Evolutionary conservation across 2,113 vertebrate genomes (phyloP), one percentile per base, ranked within the genome.

Genomic region (Phyllostomus hastatus): DNA sequence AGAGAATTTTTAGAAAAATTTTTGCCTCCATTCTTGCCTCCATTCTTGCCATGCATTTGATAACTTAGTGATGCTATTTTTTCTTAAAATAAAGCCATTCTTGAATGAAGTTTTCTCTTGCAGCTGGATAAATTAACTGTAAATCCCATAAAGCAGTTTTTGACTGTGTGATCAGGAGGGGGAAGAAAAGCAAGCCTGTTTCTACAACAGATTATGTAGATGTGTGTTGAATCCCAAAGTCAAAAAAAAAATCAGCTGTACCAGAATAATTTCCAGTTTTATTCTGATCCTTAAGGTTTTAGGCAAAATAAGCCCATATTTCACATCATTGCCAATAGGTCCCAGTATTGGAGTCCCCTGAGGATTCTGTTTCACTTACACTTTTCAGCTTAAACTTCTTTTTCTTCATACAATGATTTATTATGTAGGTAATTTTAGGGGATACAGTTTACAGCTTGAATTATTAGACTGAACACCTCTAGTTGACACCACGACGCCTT

Each of bases 381-480:
- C 95, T 98, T 97, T 95, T 95, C 97, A 98, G 93, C 89, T 92
- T 92, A 95, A 97, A 97, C 92, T 97, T 98, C 98, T 98, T 97
- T 98, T 91, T 95, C 98, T 97, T 97, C 94, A 92, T 97, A 96
- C 97, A 96, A 89, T 98, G 98, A 99, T 99, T 99, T 99, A 98
- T 97, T 98, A 95, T 72, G 70, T 93, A 98, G 97, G 98, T 98
- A 98, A 99, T 98, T 98, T 98, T 98, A 98, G 97, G 98, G 98
- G 98, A 98, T 98, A 97, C 97, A 98, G 98, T 98, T 99, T 98
- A 99, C 98, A 98, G 97, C 98, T 98, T 98, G 98, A 98, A 98
- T 99, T 98, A 99, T 98, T 98, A 98, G 98, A 98, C 98, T 86
- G 98, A 98, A 98, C 98, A 98, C 98, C 98, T 98, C 98, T 98